Evolutionary conservation across 2,888 invertebrate species (phyloP), one percentile per base, ranked within the genome.

Genomic region (Nymphalis c-album): DNA sequence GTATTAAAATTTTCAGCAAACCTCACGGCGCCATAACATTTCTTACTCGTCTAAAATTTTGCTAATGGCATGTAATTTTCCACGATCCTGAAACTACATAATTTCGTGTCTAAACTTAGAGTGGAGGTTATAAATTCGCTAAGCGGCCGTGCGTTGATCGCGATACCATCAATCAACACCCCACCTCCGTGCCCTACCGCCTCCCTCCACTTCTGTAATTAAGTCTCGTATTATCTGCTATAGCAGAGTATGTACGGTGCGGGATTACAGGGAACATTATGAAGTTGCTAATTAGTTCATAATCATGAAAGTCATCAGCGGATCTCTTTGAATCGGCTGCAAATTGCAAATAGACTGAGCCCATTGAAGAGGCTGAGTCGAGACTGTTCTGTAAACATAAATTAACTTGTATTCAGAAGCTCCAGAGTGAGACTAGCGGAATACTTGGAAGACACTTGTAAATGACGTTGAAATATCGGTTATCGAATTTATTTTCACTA

Each of bases 131-230:
- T 48, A 57, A 55, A 63, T 57, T 60, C 51, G 63, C 46, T 48
- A 40, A 61, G 62, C 50, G 46, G 47, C 64, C 58, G 62, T 63
- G 48, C 63, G 48, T 68, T 62, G 68, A 71, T 63, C 51, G 53
- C 63, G 64, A 57, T 66, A 66, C 70, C 72, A 75, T 75, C 74
- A 74, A 75, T 76, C 76, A 74, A 61, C 68, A 65, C 70, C 67
- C 60, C 55, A 6, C 48, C 57, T 40, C 57, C 40, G n/a, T 26
- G 16, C 35, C 40, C n/a, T 18, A 18, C n/a, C 69, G 65, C 61
- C 65, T 51, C 70, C 66, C 61, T 48, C 67, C 50, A 60, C 63
- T 64, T 62, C 66, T 58, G 73, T 74, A 75, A 75, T 75, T 74
- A 75, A 74, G 74, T 70, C 63, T 67, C 55, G 63, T 62, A 64